phyloP scores from a whole-genome alignment of 2,888 invertebrate genomes.

The Nomada flava region DNA sequence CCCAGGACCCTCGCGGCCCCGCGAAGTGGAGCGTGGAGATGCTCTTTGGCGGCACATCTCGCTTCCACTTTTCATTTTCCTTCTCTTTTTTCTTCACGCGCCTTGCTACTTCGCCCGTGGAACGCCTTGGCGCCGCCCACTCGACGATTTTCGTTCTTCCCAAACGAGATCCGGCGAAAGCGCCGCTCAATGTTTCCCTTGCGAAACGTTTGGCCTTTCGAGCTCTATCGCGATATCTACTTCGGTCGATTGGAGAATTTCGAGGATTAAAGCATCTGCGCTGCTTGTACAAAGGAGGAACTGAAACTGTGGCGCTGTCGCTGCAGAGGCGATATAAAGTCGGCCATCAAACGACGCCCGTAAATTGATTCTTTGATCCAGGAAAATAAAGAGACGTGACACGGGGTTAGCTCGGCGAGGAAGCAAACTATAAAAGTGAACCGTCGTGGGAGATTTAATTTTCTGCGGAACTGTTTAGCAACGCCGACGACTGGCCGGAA shows the following conservation, averaged over 20 bases:
- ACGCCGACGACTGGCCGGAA: neutral
- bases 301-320: too few species aligned
- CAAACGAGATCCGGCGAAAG: conserved; percentile 26
- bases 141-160: conserved; percentile 25
- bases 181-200: conserved; percentile 11
- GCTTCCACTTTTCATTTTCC: conserved; percentile 19
- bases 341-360: neutral
- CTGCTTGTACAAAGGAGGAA: neutral
- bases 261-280: too few species aligned
- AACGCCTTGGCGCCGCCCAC: conserved; percentile 24
- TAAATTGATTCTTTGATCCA: neutral
- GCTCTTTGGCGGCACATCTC: conserved; percentile 53
- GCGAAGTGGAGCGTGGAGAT: conserved; percentile 49
- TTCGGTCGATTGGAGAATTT: neutral
- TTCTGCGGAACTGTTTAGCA: neutral
- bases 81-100: conserved; percentile 25
- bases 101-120: conserved; percentile 21
- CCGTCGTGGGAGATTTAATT: neutral
- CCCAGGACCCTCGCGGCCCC: conserved; percentile 43
- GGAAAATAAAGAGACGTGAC: neutral
- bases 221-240: neutral
- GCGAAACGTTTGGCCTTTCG: neutral
- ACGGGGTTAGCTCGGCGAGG: neutral
- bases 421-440: neutral
- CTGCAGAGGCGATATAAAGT: too few species aligned